Evolutionary conservation across 2,888 invertebrate species (phyloP), one percentile per base, ranked within the genome.

Genomic region (Hirudinaria manillensis): DNA sequence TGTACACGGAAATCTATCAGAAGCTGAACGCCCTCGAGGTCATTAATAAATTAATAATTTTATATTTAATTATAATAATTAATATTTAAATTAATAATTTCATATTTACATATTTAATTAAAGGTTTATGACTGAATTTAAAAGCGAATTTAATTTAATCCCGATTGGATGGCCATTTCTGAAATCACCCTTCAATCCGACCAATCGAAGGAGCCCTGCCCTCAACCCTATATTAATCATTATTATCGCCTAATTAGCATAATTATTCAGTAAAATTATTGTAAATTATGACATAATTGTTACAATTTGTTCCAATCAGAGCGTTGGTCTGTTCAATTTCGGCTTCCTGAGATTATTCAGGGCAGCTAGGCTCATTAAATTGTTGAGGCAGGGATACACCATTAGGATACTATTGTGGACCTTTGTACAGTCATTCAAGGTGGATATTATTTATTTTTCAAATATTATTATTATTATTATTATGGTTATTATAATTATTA

Each of bases 351-450:
- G 99, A 86, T 90, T 99, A 86, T 99, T 99, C 88, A 92, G 99
- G 86, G 99, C 99, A 82, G 99, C 99, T 84, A 91, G 99, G 86
- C 90, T 99, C 85, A 98, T 99, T 87, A 99, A 99, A 89, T 90
- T 99, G 82, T 90, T 99, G 82, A 91, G 99, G 82, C 99, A 99
- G 89, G 99, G 99, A 81, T 98, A 99, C 87, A 99, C 99, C 82
- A 99, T 99, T 88, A 90, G 99, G 87, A 98, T 99, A 87, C 90
- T 99, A 79, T 90, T 99, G 80, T 99, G 99, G 99, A 99, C 99
- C 79, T 99, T 99, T 87, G 94, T 99, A 85, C 99, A 99, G 89
- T 99, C 98, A 86, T 99, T 99, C 88, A 99, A 99, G 91, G 90
- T 89, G 85, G 4, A 10, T 6, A 61, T 3, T 3, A 36, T 36